Evolutionary conservation across 2,888 invertebrate genomes (phyloP), one percentile per base, ranked within the genome.

Genomic region (Lacanobia wlatinum): DNA sequence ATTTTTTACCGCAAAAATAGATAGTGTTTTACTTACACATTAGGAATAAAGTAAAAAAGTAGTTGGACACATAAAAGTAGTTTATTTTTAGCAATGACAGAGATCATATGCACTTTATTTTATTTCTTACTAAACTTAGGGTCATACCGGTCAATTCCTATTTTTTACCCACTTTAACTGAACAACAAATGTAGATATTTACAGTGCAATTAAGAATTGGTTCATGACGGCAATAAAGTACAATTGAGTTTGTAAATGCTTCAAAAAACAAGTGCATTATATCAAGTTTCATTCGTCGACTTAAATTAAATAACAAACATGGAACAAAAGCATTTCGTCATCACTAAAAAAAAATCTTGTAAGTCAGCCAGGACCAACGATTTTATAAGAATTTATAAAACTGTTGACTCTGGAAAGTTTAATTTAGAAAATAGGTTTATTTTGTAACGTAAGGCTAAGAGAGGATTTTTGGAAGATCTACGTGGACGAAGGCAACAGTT

Each of bases 81-180:
- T 52, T 58, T 68, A 76, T 62, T 62, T 67, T 52, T 52, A 62
- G 38, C 38, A 40, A 55, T 61, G 60, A 74, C 60, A 43, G 4
- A 38, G 21, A 28, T 28, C 34, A 34, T 6, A 18, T 50, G 23
- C 23, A 28, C 16, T 67, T 18, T 56, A 28, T 10, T 34, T 34
- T 34, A 70, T 59, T 46, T 72, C 46, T 55, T 23, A 46, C 23
- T 46, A 73, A 16, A 40, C 53, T 55, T 4, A 55, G 21, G 21
- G 43, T 59, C 46, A 48, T 55, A 14, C 34, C 48, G 14, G 23
- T 40, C 14, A 21, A 34, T 62, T 40, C 9, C 18, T 56, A 55
- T 62, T 53, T 34, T 60, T 71, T 34, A 50, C 16, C 12, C 14
- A 23, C 21, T 55, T 23, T 12, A 59, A 60, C 14, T 60, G 59